Evolutionary conservation across 2,113 vertebrate genomes (phyloP).

Genomic region (Pao palembangensis): DNA sequence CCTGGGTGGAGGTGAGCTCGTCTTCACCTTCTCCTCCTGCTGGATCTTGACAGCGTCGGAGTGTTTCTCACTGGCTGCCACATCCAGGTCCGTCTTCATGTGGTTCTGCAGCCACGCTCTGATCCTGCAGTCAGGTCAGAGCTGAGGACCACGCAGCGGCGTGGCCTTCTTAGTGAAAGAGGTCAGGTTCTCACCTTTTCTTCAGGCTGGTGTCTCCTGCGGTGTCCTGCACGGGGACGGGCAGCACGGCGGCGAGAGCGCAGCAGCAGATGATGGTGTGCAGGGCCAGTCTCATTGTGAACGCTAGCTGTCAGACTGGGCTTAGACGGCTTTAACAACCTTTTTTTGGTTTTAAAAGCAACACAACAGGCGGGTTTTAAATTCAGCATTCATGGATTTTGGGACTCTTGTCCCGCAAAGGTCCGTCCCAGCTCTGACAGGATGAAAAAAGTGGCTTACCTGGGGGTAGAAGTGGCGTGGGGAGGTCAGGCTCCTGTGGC

Average conservation of each 20-base stretch:
- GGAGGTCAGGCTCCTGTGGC: too few species aligned
- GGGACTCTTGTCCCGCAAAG: neutral
- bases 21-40: conserved; percentile 63
- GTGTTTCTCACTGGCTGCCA: neutral
- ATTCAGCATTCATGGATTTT: neutral
- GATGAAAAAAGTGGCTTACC: conserved; percentile 40
- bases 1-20: conserved; percentile 69
- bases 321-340: neutral
- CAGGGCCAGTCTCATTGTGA: conserved; percentile 82
- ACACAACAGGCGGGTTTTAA: neutral
- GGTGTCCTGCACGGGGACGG: conserved; percentile 73
- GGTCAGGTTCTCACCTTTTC: conserved; percentile 78
- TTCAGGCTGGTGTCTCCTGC: conserved; percentile 73
- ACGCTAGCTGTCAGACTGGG: conserved; percentile 34
- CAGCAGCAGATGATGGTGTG: conserved; percentile 76
- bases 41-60: conserved; percentile 30
- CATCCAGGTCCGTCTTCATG: conserved; percentile 71
- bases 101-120: conserved; percentile 75
- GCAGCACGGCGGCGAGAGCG: conserved; percentile 72
- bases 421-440: neutral
- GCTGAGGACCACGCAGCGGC: too few species aligned
- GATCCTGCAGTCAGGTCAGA: conserved; percentile 66
- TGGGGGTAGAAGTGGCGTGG: neutral
- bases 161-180: too few species aligned
- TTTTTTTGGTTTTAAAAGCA: neutral